Evolutionary conservation across 2,113 vertebrate species (phyloP), one percentile per base, ranked within the genome.

Genomic region (Athene cunicularia): DNA sequence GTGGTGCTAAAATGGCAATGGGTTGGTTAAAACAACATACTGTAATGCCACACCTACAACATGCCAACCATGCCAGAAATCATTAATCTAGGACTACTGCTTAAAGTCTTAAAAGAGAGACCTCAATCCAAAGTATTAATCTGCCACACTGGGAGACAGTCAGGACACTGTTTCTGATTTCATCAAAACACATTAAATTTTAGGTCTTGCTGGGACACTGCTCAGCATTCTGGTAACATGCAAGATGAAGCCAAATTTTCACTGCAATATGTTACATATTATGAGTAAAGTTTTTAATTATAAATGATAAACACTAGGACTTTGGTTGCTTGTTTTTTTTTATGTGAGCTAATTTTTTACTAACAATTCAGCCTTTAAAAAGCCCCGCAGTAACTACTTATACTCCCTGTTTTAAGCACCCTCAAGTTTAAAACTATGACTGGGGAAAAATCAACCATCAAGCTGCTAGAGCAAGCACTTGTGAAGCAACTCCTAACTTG

Each of bases 71-170:
- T 10, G 18, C 35, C 66, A 90, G 84, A 71, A 80, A 88, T 77
- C 37, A 35, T 56, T 83, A 49, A 86, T 49, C 43, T 35, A 74
- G 33, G 55, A 68, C 72, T 50, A 33, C 15, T 3, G 13, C 59
- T 41, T 9, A 1, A 76, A 70, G 75, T 45, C 39, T 80, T 60
- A 37, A 35, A 63, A 3, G 20, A 52, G 49, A 64, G 53, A 76
- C 33, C 27, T 39, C 0, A 0, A 58, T 35, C 50, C 79, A 64
- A 92, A 72, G 56, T 47, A 66, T 14, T 24, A 62, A 41, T 2
- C 23, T 15, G 26, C 30, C 0, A 1, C 27, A 7, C 35, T 9
- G 17, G 2, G 6, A n/a, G n/a, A 53, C 41, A 60, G 52, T 13
- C 11, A 66, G 37, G 37, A 67, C 41, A 22, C 32, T 33, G 18